Percentiles rank a stretch among this genome's conserved stretches.
Conservation (phyloP, 1,140 invertebrate species). For the Drosophila tristis region DNA sequence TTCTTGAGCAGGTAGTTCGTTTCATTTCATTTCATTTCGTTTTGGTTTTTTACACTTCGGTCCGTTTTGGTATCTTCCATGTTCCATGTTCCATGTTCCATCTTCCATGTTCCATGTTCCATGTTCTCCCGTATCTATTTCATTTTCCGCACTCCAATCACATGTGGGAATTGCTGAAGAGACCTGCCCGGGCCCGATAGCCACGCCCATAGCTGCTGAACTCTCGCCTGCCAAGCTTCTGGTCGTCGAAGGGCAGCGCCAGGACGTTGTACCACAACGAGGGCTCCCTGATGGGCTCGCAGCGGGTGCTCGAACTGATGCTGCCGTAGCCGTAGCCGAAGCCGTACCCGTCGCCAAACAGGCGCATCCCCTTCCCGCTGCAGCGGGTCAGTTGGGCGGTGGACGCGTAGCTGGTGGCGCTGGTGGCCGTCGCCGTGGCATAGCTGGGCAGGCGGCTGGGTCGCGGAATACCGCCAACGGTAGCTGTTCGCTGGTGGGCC, state of each 20-base stretch:
- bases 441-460: slow-evolving; percentile 60
- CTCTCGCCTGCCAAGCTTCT: slow-evolving; percentile 93
- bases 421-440: slow-evolving; percentile 71
- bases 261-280: slow-evolving; percentile 94
- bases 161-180: slow-evolving; percentile 89
- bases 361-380: slow-evolving; percentile 38
- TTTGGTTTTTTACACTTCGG: slow-evolving; percentile 26
- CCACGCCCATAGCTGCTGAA: slow-evolving; percentile 88
- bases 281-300: slow-evolving; percentile 85
- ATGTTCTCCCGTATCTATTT: neutral
- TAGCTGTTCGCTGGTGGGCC: neutral
- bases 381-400: slow-evolving; percentile 66
- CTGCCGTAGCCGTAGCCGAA: slow-evolving; percentile 37
- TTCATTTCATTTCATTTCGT: slow-evolving; percentile 17
- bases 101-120: neutral
- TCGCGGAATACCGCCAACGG: slow-evolving; percentile 22
- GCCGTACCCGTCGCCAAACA: slow-evolving; percentile 32
- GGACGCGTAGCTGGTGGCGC: slow-evolving; percentile 71
- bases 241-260: slow-evolving; percentile 95
- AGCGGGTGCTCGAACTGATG: slow-evolving; percentile 54
- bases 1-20: slow-evolving; percentile 40
- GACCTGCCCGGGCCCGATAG: slow-evolving; percentile 90
- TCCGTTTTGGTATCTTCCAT: slow-evolving; percentile 19
- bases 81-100: slow-evolving; percentile 6
- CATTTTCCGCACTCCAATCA: neutral